Evolutionary conservation across 1,140 invertebrate species (phyloP).

Genomic region (Cardiocondyla obscurior): DNA sequence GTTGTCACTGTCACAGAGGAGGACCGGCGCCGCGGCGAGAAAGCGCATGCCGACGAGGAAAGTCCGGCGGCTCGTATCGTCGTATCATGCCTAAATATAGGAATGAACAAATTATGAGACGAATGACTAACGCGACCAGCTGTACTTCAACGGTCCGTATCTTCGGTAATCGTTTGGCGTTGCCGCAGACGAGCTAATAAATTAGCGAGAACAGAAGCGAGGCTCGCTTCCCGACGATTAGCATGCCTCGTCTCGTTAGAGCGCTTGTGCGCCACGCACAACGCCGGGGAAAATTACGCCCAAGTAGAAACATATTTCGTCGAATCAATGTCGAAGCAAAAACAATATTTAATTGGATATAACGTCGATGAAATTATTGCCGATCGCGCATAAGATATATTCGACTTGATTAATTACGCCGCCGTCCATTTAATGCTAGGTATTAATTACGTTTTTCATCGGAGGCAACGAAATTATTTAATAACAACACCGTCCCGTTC

Average conservation of each 20-base stretch:
- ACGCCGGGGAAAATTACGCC: background rate
- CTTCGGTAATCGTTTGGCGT: background rate
- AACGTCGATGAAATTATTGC: background rate
- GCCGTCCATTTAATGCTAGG: background rate
- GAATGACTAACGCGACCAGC: constrained; percentile 73
- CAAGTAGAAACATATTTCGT: background rate
- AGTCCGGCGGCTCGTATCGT: constrained; percentile 45
- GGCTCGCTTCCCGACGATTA: background rate
- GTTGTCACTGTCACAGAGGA: constrained; percentile 57
- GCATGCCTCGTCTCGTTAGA: background rate
- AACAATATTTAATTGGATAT: too few relatives aligned
- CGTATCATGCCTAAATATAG: constrained; percentile 73
- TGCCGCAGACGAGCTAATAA: constrained; percentile 23
- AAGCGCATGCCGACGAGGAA: constrained; percentile 47
- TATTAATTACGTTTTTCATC: background rate
- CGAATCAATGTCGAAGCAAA: background rate
- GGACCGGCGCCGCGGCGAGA: constrained; percentile 61
- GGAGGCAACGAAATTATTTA: background rate
- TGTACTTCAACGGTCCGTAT: constrained; percentile 52
- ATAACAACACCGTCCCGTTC: background rate
- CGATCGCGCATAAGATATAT: background rate
- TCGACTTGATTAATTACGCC: background rate
- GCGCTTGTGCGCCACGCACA: too few relatives aligned
- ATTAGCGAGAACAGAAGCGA: constrained; percentile 13
- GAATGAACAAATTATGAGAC: constrained; percentile 77